Evolutionary conservation across 2,113 vertebrate genomes (phyloP).

Genomic region (Heterochromis multidens): DNA sequence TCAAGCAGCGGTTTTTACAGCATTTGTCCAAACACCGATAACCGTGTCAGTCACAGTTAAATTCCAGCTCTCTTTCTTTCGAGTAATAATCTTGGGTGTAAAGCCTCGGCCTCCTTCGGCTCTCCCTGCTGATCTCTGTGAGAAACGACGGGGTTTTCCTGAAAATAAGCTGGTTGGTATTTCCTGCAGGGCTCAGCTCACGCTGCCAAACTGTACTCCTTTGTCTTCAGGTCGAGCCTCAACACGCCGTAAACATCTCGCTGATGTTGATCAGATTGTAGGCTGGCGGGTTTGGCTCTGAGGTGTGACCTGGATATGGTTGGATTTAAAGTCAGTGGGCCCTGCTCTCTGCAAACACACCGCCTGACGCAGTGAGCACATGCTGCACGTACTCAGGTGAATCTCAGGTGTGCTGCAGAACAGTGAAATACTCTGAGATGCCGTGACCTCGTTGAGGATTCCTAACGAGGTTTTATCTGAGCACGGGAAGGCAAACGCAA

Average conservation of each 20-base stretch:
- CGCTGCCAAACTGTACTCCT: background rate
- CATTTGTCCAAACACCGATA: background rate
- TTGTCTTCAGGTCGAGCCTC: constrained; percentile 22
- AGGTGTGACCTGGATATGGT: background rate
- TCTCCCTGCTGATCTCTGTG: background rate
- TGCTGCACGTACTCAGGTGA: background rate
- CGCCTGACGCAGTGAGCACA: too few relatives aligned
- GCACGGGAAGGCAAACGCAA: background rate
- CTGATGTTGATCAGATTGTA: background rate
- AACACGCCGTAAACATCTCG: background rate
- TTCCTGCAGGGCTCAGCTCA: background rate
- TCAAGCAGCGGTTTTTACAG: background rate
- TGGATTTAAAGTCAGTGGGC: background rate
- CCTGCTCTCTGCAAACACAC: background rate
- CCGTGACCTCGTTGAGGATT: background rate
- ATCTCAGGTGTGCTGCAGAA: background rate
- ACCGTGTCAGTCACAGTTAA: too few relatives aligned
- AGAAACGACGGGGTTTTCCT: background rate
- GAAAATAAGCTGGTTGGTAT: background rate
- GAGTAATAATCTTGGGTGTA: background rate
- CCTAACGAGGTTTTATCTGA: background rate
- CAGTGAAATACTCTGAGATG: background rate
- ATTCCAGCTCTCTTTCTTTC: too few relatives aligned
- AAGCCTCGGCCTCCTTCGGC: background rate
- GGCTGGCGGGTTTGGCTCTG: background rate